Percentiles rank a stretch among this genome's conserved stretches.
Evolutionary conservation across 2,797 vertebrate genomes (phyloP).

Genomic region (Adelosebastes latens): DNA sequence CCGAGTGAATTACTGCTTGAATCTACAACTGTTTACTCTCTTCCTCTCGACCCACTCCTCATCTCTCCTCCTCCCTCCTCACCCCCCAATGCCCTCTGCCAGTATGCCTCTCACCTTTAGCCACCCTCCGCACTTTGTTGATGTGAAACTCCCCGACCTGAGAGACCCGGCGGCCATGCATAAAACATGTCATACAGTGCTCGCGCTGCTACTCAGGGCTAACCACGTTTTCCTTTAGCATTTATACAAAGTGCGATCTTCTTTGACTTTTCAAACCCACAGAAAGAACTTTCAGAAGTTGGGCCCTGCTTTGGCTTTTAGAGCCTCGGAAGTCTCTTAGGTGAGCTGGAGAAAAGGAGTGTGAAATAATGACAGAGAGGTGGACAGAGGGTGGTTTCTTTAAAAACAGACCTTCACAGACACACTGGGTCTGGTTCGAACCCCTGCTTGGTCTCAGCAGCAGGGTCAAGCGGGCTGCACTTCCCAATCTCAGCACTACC

Average conservation of each 20-base stretch:
- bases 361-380: constrained; percentile 47
- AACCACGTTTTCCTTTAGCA: constrained; percentile 67
- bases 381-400: constrained; percentile 58
- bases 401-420: constrained; percentile 43
- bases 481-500: constrained; percentile 62
- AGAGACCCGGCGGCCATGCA: constrained; percentile 70
- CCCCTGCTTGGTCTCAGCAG: constrained; percentile 57
- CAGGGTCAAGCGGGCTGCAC: constrained; percentile 66
- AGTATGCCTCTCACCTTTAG: constrained; percentile 66
- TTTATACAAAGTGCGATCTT: constrained; percentile 72
- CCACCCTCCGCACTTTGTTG: constrained; percentile 67
- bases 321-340: constrained; percentile 35
- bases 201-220: constrained; percentile 48
- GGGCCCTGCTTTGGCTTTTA: constrained; percentile 46
- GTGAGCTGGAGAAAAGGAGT: constrained; percentile 33
- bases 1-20: constrained; percentile 21
- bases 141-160: constrained; percentile 73
- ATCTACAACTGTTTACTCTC: constrained; percentile 47
- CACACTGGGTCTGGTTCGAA: constrained; percentile 38
- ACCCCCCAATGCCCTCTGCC: constrained; percentile 43
- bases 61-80: constrained; percentile 18
- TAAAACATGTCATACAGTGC: constrained; percentile 74
- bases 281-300: constrained; percentile 66
- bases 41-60: constrained; percentile 15
- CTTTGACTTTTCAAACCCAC: constrained; percentile 68